These are phyloP conservation scores for Peromyscus attwateri DNA, from an alignment of 2,797 vertebrate species.

Conservation along the genomic window DNA sequence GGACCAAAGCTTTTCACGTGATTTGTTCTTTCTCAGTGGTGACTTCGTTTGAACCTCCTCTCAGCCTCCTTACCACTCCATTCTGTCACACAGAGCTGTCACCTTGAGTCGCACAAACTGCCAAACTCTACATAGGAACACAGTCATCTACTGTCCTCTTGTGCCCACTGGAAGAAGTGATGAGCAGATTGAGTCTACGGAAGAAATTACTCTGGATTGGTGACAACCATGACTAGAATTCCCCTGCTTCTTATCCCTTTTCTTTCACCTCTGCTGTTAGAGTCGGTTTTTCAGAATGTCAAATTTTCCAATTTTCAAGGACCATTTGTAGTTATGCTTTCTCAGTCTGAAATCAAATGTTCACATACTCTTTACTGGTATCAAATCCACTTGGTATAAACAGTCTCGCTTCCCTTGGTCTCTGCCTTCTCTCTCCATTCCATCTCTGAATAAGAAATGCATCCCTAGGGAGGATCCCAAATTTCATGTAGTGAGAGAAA, in stretches of 20 bases:
- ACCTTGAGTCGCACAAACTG: neutral
- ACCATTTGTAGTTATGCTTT: neutral
- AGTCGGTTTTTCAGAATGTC: neutral
- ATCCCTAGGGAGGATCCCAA: neutral
- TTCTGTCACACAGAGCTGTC: neutral
- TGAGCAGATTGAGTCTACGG: neutral
- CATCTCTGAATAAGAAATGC: neutral
- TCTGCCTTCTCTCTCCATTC: neutral
- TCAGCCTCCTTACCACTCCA: neutral
- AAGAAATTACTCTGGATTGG: neutral
- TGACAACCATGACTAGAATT: neutral
- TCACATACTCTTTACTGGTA: neutral
- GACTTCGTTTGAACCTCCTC: neutral
- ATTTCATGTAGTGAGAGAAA: neutral
- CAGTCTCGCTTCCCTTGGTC: neutral
- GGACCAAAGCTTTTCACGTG: neutral
- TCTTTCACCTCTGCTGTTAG: neutral
- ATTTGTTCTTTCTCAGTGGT: neutral
- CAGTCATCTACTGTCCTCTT: constrained; percentile 8
- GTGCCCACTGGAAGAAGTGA: neutral
- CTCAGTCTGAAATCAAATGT: neutral
- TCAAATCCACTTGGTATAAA: neutral
- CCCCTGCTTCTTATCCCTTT: neutral
- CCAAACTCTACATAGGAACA: neutral
- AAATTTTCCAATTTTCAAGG: neutral